Conservation (phyloP, 1,140 invertebrate genomes). For the Drosophila parabipectinata region DNA sequence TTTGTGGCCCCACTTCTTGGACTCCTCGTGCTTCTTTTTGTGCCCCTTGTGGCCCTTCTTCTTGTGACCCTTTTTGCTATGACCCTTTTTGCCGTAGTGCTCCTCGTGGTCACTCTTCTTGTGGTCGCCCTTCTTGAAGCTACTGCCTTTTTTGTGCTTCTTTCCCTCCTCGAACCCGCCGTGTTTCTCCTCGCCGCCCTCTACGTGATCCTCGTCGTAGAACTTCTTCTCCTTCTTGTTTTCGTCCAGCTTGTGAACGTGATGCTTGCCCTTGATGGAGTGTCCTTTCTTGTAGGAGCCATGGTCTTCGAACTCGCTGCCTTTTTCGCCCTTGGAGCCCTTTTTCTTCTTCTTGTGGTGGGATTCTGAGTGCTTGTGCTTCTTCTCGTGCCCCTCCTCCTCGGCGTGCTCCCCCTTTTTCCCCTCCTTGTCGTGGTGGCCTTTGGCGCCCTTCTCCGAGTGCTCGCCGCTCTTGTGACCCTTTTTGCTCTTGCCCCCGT, state of each 20-base stretch:
- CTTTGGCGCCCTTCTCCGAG: conserved; percentile 86
- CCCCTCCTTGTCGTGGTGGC: conserved; percentile 89
- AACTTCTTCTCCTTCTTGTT: conserved; percentile 93
- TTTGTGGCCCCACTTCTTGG: conserved; percentile 88
- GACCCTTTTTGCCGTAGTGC: conserved; percentile 90
- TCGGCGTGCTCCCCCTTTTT: conserved; percentile 89
- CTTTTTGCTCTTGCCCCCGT: conserved; percentile 86
- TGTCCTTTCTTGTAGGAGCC: conserved; percentile 91
- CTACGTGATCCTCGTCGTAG: conserved; percentile 92
- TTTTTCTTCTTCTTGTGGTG: conserved; percentile 90
- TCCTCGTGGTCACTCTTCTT: conserved; percentile 89
- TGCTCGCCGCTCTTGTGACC: conserved; percentile 74
- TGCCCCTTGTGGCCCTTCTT: conserved; percentile 87
- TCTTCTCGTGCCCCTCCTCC: conserved; percentile 90
- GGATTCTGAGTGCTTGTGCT: conserved; percentile 90
- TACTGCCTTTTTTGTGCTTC: conserved; percentile 88
- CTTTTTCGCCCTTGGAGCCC: conserved; percentile 90
- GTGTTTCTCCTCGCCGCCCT: conserved; percentile 89
- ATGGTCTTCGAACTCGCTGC: conserved; percentile 86
- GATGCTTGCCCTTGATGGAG: conserved; percentile 91
- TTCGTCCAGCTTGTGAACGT: conserved; percentile 90
- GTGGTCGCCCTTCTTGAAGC: conserved; percentile 89
- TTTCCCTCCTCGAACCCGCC: conserved; percentile 89
- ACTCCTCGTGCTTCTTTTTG: conserved; percentile 88
- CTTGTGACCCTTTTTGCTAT: conserved; percentile 89